Evolutionary conservation across 1,140 invertebrate genomes (phyloP), one percentile per base, ranked within the genome.

Genomic region (Battus philenor): DNA sequence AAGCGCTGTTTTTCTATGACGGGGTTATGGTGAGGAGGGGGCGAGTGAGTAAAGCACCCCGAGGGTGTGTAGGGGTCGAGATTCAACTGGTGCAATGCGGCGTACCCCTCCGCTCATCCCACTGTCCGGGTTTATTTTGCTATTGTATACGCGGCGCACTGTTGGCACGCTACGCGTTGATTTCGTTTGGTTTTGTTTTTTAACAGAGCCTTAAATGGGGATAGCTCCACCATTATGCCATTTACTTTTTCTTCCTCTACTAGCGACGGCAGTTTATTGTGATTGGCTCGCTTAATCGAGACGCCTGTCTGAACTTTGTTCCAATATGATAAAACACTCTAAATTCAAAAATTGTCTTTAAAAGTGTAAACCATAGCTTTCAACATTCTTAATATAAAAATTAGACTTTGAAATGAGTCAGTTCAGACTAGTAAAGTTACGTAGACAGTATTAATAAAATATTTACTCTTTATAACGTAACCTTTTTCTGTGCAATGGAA

Each of bases 1-100:
- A 50, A 41, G 38, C 15, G 24, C n/a, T 9, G 24, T 29, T 16
- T 41, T 27, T 50, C 62, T 44, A 48, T 53, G 44, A 44, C 9
- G 48, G 51, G 43, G 47, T n/a, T n/a, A n/a, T n/a, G n/a, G n/a
- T n/a, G n/a, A n/a, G n/a, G n/a, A 17, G 47, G 47, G 16, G 18
- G 41, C 36, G 38, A 13, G 47, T 50, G 29, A 31, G 47, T 41
- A 47, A 50, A 29, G 48, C 41, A 31, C 54, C 50, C 54, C 33
- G 16, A 31, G 49, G 54, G 59, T 47, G 44, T 56, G 32, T 44
- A 53, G 61, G 71, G 71, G 68, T 66, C 56, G 74, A 77, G 72
- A 83, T 81, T 83, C 76, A 83, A 83, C 79, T 81, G 75, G 77
- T 83, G 77, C 79, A 83, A 79, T 83, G 79, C 79, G 79, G 76